Base-by-base conservation (phyloP, 2,797 vertebrate genomes). In the Acrocephalus scirpaceus region DNA sequence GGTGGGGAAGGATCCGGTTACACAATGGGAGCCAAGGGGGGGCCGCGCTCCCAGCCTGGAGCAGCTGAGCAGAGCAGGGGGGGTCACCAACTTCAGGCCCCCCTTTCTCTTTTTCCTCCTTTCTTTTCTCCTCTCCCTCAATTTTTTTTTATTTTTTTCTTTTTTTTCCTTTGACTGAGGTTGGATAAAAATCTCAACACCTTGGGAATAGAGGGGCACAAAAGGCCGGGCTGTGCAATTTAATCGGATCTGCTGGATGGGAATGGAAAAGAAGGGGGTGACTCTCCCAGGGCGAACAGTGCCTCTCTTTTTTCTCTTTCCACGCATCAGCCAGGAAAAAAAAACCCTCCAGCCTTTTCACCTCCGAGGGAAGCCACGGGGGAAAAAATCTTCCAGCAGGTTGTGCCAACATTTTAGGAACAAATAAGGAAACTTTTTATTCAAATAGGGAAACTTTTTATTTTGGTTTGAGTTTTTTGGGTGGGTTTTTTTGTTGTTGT, bases 1-100 rank as follows among this genome's bases (percentile, higher is more conserved):
- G 94, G 89, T 92, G 93, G 76, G 61, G 65, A 57, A 13, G 30
- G 88, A 78, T 96, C 73, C 23, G 22, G 77, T 94, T 96, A 64
- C 95, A 93, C 74, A 79, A 48, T 17, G 82, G 61, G 4, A 2
- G n/a, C 48, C 50, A 47, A 48, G 44, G 42, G 77, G 53, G 64
- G 67, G 38, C 11, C 25, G 60, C 6, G 56, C 36, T 87, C 85
- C 92, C 86, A 80, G 78, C 19, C 56, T 1, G 56, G 66, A 44
- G 56, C 66, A 7, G 88, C 92, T 65, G 65, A 90, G 90, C 73
- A 10, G 38, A 53, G 47, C 12, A 0, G 26, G 12, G n/a, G n/a
- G 45, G 21, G 19, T 15, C 25, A 7, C 32, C 6, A 30, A 26
- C 44, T 82, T 58, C 2, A 12, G 44, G 17, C 26, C 29, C 21